These are phyloP conservation scores for Rhopalosiphum padi DNA, from an alignment of 1,140 invertebrate species.

Conservation along the genomic window DNA sequence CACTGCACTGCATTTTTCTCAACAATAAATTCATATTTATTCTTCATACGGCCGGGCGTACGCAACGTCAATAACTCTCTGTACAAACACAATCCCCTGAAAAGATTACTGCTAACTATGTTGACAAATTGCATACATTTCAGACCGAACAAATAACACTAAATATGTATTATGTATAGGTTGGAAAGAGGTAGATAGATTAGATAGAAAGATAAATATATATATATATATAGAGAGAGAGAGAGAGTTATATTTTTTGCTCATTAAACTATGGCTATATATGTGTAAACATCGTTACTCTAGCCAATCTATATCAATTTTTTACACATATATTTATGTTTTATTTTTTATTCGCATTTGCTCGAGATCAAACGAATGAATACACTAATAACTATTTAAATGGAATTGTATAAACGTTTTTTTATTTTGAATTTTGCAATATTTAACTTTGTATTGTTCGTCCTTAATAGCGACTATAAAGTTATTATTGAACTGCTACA, in stretches of 20 bases:
- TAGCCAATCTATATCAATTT: not conserved
- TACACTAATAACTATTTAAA: not conserved
- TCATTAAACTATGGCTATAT: no score
- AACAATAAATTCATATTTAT: not conserved
- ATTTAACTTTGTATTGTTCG: not conserved
- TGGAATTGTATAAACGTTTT: not conserved
- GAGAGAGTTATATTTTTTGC: not conserved
- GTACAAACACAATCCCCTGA: not conserved
- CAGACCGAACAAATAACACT: not conserved
- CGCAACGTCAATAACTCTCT: not conserved
- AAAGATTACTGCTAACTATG: not conserved
- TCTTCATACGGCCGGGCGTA: not conserved
- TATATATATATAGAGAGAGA: not conserved
- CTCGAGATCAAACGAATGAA: not conserved
- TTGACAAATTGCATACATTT: not conserved
- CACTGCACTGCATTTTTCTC: not conserved
- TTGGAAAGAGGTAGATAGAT: not conserved
- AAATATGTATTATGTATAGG: not conserved
- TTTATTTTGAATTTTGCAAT: not conserved
- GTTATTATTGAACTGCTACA: not conserved
- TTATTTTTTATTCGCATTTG: not conserved
- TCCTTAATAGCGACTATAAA: not conserved
- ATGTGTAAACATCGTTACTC: not conserved
- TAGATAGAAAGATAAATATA: no score
- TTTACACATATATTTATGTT: not conserved